Base-by-base conservation (phyloP, 2,888 invertebrate genomes). In the Dasypogon diadema region DNA sequence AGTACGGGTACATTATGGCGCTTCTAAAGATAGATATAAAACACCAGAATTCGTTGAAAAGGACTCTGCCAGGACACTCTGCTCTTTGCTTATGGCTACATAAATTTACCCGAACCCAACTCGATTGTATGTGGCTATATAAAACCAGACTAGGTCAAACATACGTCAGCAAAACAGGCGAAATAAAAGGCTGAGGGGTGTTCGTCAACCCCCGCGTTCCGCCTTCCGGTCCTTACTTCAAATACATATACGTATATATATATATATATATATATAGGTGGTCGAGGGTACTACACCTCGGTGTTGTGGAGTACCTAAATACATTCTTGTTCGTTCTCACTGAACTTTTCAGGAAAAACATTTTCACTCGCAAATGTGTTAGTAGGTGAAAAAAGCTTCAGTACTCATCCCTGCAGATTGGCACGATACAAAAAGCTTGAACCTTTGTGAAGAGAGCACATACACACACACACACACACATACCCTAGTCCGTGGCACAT, bases 101-200 rank as follows among this genome's bases (percentile, higher is more conserved):
- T n/a, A 14, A 30, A 26, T 26, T 24, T 26, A 70, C 26, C 54
- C 51, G 12, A 30, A 54, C 8, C 70, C 18, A 34, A 51, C 51
- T 54, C 37, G 34, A 54, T 30, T 54, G 70, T 54, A 54, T 46
- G 70, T 54, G 70, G 70, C 54, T 70, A 70, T 34, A 70, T 70
- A 54, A 30, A 51, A 18, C 21, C 70, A 70, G 70, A 70, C 70
- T 70, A 70, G 70, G 70, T 70, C 70, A 70, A 54, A 70, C 54
- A 34, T 70, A 70, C 70, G 70, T 70, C 70, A 70, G 70, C 70
- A 54, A 54, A 34, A 70, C 54, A 70, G 51, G 18, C 70, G 54
- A 54, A 70, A 70, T 70, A 54, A 70, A 56, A 18, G 30, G 54
- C 24, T 46, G 34, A 21, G 30, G 70, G 34, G 18, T 51, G 30